These are phyloP conservation scores for Neosilurus mollespiculum DNA, from an alignment of 2,797 vertebrate species.

Conservation along the genomic window DNA sequence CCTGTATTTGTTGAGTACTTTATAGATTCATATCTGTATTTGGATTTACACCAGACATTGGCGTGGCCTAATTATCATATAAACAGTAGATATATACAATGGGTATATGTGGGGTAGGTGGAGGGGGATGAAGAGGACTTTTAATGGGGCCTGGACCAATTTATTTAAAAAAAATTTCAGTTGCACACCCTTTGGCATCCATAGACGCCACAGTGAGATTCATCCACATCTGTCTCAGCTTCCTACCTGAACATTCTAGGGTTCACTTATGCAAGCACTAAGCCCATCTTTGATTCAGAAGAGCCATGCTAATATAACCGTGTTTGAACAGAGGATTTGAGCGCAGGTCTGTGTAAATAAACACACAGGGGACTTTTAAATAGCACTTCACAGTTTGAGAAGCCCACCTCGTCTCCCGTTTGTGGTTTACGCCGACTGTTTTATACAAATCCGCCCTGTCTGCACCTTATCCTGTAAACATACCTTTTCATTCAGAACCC, in stretches of 20 bases:
- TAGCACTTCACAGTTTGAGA: constrained; percentile 34
- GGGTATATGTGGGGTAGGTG: too few species aligned
- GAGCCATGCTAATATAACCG: constrained; percentile 53
- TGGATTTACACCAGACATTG: not conserved
- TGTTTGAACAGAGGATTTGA: constrained; percentile 49
- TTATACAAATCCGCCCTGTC: constrained; percentile 31
- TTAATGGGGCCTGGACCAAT: too few species aligned
- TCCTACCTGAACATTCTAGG: not conserved
- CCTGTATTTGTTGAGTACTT: not conserved
- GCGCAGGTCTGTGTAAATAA: constrained; percentile 48
- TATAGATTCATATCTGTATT: not conserved
- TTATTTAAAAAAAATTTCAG: too few species aligned
- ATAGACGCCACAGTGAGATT: not conserved
- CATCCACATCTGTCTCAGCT: not conserved
- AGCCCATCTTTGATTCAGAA: constrained; percentile 54
- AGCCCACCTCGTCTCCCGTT: constrained; percentile 27
- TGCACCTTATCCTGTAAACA: constrained; percentile 47
- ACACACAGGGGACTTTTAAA: constrained; percentile 32
- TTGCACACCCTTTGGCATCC: not conserved
- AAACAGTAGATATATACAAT: too few species aligned
- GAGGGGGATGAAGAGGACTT: too few species aligned
- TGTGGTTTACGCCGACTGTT: constrained; percentile 40
- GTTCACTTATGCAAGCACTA: not conserved
- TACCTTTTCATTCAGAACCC: constrained; percentile 40
- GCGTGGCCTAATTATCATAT: not conserved